These are phyloP conservation scores for Ctenicera cuprea DNA, from an alignment of 2,888 invertebrate genomes.

Conservation along the genomic window DNA sequence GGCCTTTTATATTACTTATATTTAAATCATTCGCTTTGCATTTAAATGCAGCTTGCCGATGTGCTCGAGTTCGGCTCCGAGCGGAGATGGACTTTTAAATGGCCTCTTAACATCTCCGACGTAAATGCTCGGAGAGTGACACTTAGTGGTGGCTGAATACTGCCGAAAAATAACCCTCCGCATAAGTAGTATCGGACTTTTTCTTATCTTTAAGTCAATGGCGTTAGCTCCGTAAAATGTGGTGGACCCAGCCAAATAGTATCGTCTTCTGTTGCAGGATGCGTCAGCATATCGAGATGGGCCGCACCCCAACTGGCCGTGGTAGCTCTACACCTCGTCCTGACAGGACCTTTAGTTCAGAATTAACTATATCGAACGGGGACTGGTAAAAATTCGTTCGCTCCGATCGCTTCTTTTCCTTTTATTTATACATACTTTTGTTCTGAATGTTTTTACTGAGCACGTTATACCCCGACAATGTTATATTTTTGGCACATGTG, in stretches of 20 bases:
- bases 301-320: conserved; percentile 69
- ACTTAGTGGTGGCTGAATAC: conserved; percentile 57
- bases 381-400: conserved; percentile 54
- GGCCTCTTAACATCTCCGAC: conserved; percentile 64
- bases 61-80: conserved; percentile 65
- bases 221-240: conserved; percentile 18
- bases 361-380: conserved; percentile 61
- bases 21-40: conserved; percentile 69
- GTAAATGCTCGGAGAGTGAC: conserved; percentile 64
- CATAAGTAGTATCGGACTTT: conserved; percentile 42
- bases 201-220: conserved; percentile 25
- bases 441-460: conserved; percentile 31
- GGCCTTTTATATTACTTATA: conserved; percentile 68
- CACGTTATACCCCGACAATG: conserved; percentile 50
- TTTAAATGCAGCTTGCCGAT: conserved; percentile 68
- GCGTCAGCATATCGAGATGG: conserved; percentile 69
- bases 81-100: conserved; percentile 71
- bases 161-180: conserved; percentile 45
- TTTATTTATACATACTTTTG: conserved; percentile 40
- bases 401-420: conserved; percentile 41
- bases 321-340: conserved; percentile 69
- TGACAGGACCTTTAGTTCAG: conserved; percentile 66
- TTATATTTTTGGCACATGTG: conserved; percentile 55
- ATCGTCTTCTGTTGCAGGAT: conserved; percentile 68
- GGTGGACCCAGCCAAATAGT: conserved; percentile 22